Percentiles rank a stretch among this genome's conserved stretches.
Evolutionary conservation across 1,140 invertebrate species (phyloP).

Genomic region (Trissolcus basalis): DNA sequence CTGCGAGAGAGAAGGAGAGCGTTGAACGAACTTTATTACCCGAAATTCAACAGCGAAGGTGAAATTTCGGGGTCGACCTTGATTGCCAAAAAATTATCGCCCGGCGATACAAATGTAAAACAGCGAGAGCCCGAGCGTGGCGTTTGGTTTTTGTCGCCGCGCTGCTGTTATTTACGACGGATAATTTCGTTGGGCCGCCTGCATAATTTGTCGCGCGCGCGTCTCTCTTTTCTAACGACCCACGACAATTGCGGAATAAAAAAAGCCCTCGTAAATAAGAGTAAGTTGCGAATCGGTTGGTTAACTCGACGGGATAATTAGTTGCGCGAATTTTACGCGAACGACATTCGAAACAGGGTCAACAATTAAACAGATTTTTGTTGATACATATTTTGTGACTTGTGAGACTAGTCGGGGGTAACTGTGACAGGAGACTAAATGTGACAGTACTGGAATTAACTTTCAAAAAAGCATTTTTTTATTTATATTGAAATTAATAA

Average conservation of each 20-base stretch:
- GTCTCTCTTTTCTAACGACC: constrained; percentile 29
- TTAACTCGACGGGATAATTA: constrained; percentile 48
- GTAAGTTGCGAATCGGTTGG: constrained; percentile 28
- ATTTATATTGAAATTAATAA: too few species aligned
- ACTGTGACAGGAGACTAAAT: too few species aligned
- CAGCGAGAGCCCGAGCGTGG: neutral
- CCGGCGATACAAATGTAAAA: constrained; percentile 18
- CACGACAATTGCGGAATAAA: constrained; percentile 27
- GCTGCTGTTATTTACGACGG: constrained; percentile 38
- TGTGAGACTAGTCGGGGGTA: too few species aligned
- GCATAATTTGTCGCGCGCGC: constrained; percentile 31
- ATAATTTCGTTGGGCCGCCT: constrained; percentile 30
- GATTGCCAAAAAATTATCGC: constrained; percentile 18
- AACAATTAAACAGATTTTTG: too few species aligned
- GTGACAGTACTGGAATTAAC: too few species aligned
- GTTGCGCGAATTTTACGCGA: constrained; percentile 18
- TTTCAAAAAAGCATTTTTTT: too few species aligned
- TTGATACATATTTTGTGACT: too few species aligned
- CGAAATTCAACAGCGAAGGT: constrained; percentile 18
- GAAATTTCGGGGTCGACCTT: constrained; percentile 38
- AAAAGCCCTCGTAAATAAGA: constrained; percentile 35
- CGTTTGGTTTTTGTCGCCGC: constrained; percentile 23
- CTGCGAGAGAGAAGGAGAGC: constrained; percentile 11
- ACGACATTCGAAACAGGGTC: constrained; percentile 2
- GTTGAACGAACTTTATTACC: constrained; percentile 37